phyloP scores from a whole-genome alignment of 2,113 vertebrate species.

The Pseudolaguvia tuberculata region DNA sequence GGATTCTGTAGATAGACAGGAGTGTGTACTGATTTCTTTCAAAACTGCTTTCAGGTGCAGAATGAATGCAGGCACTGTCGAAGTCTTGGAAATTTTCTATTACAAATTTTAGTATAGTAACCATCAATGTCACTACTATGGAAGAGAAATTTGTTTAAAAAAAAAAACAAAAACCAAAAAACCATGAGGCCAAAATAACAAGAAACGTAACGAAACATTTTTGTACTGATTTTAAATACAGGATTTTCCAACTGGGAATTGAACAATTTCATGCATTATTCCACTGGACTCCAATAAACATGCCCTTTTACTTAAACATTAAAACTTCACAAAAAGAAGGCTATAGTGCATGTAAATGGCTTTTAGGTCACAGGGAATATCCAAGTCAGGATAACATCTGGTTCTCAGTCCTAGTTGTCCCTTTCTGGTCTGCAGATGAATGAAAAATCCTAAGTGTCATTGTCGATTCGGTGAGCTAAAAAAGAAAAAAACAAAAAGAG shows the following conservation, averaged over 20 bases:
- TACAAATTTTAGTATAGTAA: neutral
- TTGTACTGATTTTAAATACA: conserved; percentile 23
- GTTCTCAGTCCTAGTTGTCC: conserved; percentile 53
- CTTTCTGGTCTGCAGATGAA: conserved; percentile 51
- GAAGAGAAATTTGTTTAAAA: neutral
- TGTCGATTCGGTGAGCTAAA: conserved; percentile 94
- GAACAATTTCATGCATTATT: conserved; percentile 33
- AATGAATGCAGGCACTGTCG: conserved; percentile 38
- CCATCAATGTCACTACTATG: neutral
- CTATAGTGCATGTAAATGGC: conserved; percentile 53
- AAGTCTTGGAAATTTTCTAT: conserved; percentile 8
- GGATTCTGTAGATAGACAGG: conserved; percentile 34
- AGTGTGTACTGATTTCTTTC: conserved; percentile 17
- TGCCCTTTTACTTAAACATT: conserved; percentile 34
- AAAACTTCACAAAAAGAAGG: conserved; percentile 57
- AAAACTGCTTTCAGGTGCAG: conserved; percentile 20
- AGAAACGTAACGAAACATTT: conserved; percentile 9
- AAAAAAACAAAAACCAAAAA: neutral
- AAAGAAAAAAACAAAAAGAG: conserved; percentile 22
- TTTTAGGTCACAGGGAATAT: conserved; percentile 54
- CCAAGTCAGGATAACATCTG: conserved; percentile 58
- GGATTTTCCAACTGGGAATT: conserved; percentile 4
- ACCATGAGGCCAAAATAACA: conserved; percentile 4
- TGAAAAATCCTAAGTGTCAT: conserved; percentile 76
- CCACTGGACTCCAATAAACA: conserved; percentile 24